These are phyloP conservation scores for Bufo bufo DNA, from an alignment of 2,113 vertebrate genomes.

Conservation along the genomic window DNA sequence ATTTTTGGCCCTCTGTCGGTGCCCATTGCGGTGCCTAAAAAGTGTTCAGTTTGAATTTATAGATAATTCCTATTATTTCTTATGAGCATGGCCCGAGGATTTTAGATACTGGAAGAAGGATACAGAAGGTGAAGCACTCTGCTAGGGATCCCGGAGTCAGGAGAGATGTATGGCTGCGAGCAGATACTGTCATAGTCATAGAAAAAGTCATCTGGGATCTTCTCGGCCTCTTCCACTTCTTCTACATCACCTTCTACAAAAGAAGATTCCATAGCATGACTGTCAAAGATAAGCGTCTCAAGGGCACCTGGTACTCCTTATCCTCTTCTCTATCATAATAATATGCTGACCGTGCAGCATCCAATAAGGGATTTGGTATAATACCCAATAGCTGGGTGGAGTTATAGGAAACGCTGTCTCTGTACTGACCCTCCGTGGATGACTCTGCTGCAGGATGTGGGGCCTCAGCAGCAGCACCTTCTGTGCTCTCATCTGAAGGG, in stretches of 20 bases:
- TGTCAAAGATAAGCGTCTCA: too few species aligned
- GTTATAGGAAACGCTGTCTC: too few species aligned
- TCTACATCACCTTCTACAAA: not conserved
- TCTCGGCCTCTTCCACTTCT: not conserved
- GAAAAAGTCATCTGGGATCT: conserved; percentile 68
- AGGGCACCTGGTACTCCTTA: too few species aligned
- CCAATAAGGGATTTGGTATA: too few species aligned
- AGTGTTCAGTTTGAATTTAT: not conserved
- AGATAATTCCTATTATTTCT: not conserved
- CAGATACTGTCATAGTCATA: conserved; percentile 77
- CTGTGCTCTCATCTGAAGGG: not conserved
- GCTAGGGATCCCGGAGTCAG: conserved; percentile 74
- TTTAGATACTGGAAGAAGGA: conserved; percentile 68
- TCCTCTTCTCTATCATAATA: too few species aligned
- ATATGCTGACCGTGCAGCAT: too few species aligned
- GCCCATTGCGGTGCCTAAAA: not conserved
- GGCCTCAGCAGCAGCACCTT: not conserved
- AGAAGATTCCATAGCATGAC: not conserved
- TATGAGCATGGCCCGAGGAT: not conserved
- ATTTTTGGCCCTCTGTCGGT: not conserved
- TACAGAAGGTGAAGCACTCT: conserved; percentile 85
- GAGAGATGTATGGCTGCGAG: conserved; percentile 76
- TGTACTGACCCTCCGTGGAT: not conserved
- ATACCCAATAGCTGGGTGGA: too few species aligned
- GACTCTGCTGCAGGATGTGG: not conserved